phyloP scores from a whole-genome alignment of 1,140 invertebrate species.

The Mactra quadrangularis region DNA sequence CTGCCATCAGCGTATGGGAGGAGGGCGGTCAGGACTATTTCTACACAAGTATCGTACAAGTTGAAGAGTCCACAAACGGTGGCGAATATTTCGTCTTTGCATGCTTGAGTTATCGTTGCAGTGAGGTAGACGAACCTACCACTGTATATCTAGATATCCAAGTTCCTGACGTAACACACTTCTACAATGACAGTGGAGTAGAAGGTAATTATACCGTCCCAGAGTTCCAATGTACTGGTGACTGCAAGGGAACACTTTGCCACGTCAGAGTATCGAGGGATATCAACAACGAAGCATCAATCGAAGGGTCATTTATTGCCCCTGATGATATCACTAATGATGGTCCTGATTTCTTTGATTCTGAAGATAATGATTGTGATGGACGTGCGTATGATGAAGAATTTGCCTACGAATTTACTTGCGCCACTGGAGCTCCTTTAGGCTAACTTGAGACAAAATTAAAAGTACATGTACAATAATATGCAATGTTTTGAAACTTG shows the following conservation, averaged over 20 bases:
- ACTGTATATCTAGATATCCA: slow-evolving; percentile 18
- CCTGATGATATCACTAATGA: not conserved
- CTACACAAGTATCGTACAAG: not conserved
- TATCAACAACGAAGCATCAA: not conserved
- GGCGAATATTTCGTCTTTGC: not conserved
- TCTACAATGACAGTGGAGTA: not conserved
- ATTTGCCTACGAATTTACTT: slow-evolving; percentile 27
- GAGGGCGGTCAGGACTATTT: not conserved
- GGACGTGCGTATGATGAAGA: not conserved
- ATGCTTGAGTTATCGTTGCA: slow-evolving; percentile 20
- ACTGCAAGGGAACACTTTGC: slow-evolving; percentile 7
- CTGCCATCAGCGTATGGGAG: not conserved
- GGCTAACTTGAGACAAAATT: too few species aligned
- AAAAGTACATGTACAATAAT: too few species aligned
- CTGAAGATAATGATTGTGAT: not conserved
- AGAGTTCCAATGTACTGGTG: slow-evolving; percentile 3
- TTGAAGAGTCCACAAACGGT: not conserved
- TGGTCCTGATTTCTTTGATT: slow-evolving; percentile 16
- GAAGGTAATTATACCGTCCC: not conserved
- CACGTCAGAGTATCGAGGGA: not conserved
- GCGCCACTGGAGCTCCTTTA: too few species aligned
- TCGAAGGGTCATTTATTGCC: slow-evolving; percentile 18
- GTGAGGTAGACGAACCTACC: not conserved
- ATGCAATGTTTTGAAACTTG: too few species aligned
- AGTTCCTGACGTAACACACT: not conserved